Evolutionary conservation across 2,888 invertebrate species (phyloP).

Genomic region (Prenolepis imparis): DNA sequence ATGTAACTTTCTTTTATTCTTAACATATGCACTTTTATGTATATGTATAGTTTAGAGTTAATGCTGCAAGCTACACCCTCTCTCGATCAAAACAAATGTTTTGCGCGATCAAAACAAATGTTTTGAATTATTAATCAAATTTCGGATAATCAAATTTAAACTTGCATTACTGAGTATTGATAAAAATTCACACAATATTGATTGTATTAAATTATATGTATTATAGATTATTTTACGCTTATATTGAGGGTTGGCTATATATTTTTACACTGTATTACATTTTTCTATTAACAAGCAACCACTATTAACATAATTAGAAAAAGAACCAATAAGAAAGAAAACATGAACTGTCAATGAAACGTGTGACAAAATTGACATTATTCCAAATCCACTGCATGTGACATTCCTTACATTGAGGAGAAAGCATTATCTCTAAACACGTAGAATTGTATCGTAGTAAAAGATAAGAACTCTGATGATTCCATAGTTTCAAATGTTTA

Average conservation of each 20-base stretch:
- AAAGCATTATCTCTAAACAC: slow-evolving; percentile 78
- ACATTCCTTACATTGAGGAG: slow-evolving; percentile 55
- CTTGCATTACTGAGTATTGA: neutral
- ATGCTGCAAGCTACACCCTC: slow-evolving; percentile 65
- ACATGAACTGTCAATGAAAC: slow-evolving; percentile 20
- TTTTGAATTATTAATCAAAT: neutral
- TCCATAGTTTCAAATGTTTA: neutral
- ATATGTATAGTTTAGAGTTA: slow-evolving; percentile 71
- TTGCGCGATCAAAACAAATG: slow-evolving; percentile 31
- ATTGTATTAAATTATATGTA: slow-evolving; percentile 14
- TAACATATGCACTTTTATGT: slow-evolving; percentile 59
- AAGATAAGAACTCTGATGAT: slow-evolving; percentile 53
- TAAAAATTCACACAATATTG: neutral
- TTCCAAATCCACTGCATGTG: slow-evolving; percentile 52
- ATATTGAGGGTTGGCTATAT: slow-evolving; percentile 27
- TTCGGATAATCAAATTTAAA: neutral
- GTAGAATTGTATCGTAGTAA: slow-evolving; percentile 42
- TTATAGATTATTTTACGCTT: neutral
- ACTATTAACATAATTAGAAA: slow-evolving; percentile 39
- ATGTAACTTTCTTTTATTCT: slow-evolving; percentile 37
- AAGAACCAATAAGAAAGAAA: slow-evolving; percentile 1
- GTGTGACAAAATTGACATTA: slow-evolving; percentile 26
- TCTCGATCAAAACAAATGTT: slow-evolving; percentile 35
- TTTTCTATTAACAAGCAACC: slow-evolving; percentile 39
- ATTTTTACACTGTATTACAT: slow-evolving; percentile 23